Base-by-base conservation (phyloP, 2,888 invertebrate genomes). In the Ametastegia equiseti region DNA sequence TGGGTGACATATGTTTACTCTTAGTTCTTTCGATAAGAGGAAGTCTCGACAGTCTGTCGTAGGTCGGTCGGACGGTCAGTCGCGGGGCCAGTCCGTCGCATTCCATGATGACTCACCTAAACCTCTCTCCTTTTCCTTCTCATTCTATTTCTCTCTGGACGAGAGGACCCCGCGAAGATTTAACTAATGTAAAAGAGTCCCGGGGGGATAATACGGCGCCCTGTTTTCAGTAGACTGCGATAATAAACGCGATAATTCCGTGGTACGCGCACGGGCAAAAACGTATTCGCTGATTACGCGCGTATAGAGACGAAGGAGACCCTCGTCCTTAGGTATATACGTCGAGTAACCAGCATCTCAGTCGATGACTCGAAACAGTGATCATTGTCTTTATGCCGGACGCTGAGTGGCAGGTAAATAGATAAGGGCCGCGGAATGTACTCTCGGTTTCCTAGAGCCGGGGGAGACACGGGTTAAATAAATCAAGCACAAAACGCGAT, bases 1-100 rank as follows among this genome's bases (percentile, higher is more conserved):
- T 84, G 82, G 81, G 75, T 82, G 85, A 88, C 86, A 86, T 86
- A 88, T 86, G 85, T 87, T 86, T 81, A 83, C 83, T 86, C 86
- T 84, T 82, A 78, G 81, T 80, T 78, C 65, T 7, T 36, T 39
- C 81, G 88, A 87, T 88, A 88, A 87, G 82, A 60, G 63, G 47
- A n/a, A n/a, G n/a, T 73, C 75, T 47, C 27, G 71, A 30, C 71
- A 47, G 71, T 47, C 71, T 47, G 45, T 71, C 71, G 71, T 27
- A 71, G 71, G 45, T 71, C 71, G 45, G n/a, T n/a, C n/a, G n/a
- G n/a, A n/a, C n/a, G n/a, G n/a, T n/a, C n/a, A n/a, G n/a, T 19
- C 75, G 36, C 4, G n/a, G 75, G 33, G 50, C 36, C 75, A 45
- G 54, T 54, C 19, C 75, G 84, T 80, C 82, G 83, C 84, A 86